These are phyloP conservation scores for Percina caprodes DNA, from an alignment of 2,113 vertebrate species.

Conservation along the genomic window DNA sequence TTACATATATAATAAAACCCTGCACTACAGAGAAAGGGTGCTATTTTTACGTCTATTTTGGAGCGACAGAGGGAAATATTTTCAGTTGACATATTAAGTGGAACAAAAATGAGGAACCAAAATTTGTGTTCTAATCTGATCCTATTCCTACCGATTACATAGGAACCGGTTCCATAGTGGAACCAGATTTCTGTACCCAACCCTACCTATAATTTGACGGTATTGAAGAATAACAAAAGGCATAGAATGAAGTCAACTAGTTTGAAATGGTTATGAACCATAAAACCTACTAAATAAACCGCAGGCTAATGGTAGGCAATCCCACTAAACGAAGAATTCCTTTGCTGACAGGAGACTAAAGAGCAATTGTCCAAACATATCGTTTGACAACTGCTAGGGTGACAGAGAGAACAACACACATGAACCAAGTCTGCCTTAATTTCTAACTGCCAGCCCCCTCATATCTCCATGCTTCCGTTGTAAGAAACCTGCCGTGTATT, in stretches of 20 bases:
- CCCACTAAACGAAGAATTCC: conserved; percentile 45
- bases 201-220: not conserved
- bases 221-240: conserved; percentile 15
- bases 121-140: too few species aligned
- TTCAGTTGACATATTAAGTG: too few species aligned
- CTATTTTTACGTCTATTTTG: too few species aligned
- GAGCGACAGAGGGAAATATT: too few species aligned
- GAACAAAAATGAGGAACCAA: too few species aligned
- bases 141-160: too few species aligned
- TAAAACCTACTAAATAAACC: conserved; percentile 47
- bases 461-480: conserved; percentile 9
- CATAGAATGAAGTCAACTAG: not conserved
- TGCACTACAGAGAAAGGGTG: too few species aligned
- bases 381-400: conserved; percentile 48
- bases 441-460: conserved; percentile 17
- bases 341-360: conserved; percentile 38
- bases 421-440: conserved; percentile 29
- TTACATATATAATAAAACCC: too few species aligned
- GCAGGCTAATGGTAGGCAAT: conserved; percentile 16
- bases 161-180: too few species aligned
- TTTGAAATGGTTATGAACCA: not conserved
- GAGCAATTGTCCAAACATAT: conserved; percentile 68
- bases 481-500: not conserved
- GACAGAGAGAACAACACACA: conserved; percentile 34
- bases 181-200: too few species aligned